Conservation (phyloP, 2,797 vertebrate genomes). For the Microchirus variegatus region DNA sequence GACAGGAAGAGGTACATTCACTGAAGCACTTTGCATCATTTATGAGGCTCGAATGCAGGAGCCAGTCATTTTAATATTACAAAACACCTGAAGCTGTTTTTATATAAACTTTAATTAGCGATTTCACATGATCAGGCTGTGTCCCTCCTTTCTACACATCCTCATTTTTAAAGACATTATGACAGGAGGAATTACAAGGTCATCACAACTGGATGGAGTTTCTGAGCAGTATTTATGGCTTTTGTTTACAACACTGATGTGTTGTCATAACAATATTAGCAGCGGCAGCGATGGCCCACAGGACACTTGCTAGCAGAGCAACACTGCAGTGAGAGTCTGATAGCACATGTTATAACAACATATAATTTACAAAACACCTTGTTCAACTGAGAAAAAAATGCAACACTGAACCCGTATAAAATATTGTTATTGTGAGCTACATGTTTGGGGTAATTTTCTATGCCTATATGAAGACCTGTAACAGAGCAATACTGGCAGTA, state of each 20-base stretch:
- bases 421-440: too few species aligned
- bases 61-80: conserved; percentile 2
- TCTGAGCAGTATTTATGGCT: background rate
- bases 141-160: conserved; percentile 3
- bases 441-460: too few species aligned
- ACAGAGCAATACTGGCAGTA: too few species aligned
- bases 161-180: conserved; percentile 11
- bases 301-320: background rate
- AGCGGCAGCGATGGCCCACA: background rate
- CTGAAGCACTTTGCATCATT: conserved; percentile 21
- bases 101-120: conserved; percentile 6
- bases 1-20: conserved; percentile 32
- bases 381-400: too few species aligned
- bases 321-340: background rate
- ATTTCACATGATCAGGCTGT: background rate
- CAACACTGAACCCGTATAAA: too few species aligned
- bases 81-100: background rate
- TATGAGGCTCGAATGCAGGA: conserved; percentile 8
- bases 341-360: background rate
- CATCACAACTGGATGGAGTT: background rate
- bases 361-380: too few species aligned
- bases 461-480: too few species aligned
- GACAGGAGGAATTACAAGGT: background rate
- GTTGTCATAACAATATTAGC: background rate
- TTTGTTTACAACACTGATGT: background rate